Conservation (phyloP, 2,113 vertebrate genomes). For the Tautogolabrus adspersus region DNA sequence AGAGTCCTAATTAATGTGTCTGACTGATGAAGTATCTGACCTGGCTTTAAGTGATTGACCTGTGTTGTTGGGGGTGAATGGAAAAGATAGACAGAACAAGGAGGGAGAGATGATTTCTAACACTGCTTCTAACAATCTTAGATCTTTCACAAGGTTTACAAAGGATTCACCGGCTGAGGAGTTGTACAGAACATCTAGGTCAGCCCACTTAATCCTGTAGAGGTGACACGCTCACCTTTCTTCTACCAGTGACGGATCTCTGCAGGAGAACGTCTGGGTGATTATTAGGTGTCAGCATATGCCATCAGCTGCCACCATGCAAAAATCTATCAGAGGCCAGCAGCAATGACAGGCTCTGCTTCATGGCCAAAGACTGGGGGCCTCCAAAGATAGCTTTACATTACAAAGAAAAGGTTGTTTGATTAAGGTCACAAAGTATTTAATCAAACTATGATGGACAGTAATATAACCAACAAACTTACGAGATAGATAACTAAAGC, state of each 20-base stretch:
- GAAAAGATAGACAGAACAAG: background rate
- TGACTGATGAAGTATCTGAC: constrained; percentile 21
- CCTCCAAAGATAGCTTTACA: background rate
- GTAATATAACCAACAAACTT: background rate
- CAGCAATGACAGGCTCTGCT: background rate
- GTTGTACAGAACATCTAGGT: background rate
- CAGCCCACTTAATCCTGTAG: constrained; percentile 9
- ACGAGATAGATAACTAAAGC: background rate
- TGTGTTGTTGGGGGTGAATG: background rate
- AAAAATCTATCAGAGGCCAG: background rate
- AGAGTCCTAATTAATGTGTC: constrained; percentile 5
- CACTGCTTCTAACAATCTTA: too few species aligned
- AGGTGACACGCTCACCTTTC: background rate
- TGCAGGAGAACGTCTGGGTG: background rate
- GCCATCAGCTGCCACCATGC: constrained; percentile 10
- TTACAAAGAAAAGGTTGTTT: too few species aligned
- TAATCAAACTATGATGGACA: background rate
- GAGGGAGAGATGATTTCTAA: background rate
- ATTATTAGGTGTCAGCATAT: constrained; percentile 27
- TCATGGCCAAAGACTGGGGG: background rate
- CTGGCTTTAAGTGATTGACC: constrained; percentile 3
- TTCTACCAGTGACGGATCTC: background rate
- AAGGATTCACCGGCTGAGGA: background rate
- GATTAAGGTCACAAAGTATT: background rate
- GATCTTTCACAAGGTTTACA: background rate